These are phyloP conservation scores for Podocnemis expansa DNA, from an alignment of 2,113 vertebrate genomes.

Conservation along the genomic window DNA sequence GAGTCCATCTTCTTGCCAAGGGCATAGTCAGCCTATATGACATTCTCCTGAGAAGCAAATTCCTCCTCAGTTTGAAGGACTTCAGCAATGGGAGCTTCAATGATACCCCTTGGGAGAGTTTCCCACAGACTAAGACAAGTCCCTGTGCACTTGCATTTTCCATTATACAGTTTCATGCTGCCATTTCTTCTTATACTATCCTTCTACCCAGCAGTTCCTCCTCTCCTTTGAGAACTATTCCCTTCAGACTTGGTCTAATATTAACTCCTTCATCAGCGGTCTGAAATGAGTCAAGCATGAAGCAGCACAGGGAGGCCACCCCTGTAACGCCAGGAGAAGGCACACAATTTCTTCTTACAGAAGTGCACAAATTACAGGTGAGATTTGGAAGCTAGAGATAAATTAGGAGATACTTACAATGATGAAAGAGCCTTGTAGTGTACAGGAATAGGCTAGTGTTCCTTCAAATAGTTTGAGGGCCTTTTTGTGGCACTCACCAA, in stretches of 20 bases:
- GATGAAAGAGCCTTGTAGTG: too few species aligned
- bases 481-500: too few species aligned
- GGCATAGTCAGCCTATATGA: background rate
- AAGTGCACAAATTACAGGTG: too few species aligned
- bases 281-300: background rate
- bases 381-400: too few species aligned
- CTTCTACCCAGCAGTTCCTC: background rate
- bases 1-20: background rate
- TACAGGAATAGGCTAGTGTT: too few species aligned
- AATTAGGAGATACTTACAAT: too few species aligned
- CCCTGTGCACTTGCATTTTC: background rate
- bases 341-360: too few species aligned
- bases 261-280: background rate
- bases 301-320: too few species aligned
- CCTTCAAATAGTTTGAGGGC: too few species aligned
- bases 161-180: background rate
- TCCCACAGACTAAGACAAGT: background rate
- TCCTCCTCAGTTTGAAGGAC: background rate
- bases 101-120: background rate
- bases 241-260: background rate
- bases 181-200: background rate
- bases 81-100: background rate
- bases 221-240: background rate
- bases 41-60: background rate
- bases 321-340: too few species aligned